phyloP scores from a whole-genome alignment of 2,113 vertebrate genomes.

The Nycticebus coucang region DNA sequence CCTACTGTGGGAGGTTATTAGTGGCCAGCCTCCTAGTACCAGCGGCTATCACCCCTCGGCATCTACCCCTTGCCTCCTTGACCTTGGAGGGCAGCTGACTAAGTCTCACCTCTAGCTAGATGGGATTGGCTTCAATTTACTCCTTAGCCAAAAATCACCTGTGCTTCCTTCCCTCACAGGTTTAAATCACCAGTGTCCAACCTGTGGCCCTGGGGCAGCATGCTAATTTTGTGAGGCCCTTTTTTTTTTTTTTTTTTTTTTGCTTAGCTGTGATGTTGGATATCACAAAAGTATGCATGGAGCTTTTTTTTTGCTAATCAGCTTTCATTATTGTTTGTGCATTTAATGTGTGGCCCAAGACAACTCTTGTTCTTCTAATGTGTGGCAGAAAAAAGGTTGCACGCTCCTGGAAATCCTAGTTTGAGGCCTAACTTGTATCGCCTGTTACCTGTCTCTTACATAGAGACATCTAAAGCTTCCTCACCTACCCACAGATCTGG shows the following conservation, averaged over 20 bases:
- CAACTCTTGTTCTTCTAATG: too few species aligned
- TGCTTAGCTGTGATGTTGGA: too few species aligned
- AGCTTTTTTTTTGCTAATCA: too few species aligned
- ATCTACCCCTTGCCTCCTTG: not conserved
- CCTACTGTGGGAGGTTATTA: not conserved
- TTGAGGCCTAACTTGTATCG: not conserved
- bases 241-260: too few species aligned
- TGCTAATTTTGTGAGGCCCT: too few species aligned
- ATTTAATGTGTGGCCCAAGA: too few species aligned
- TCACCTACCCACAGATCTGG: accelerated
- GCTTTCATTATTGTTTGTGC: too few species aligned
- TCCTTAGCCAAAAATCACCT: not conserved
- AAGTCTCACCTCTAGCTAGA: not conserved
- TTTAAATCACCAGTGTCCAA: not conserved
- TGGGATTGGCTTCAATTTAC: not conserved
- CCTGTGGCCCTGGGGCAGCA: too few species aligned
- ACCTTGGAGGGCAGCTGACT: not conserved
- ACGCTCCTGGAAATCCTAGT: too few species aligned
- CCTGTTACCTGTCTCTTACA: not conserved
- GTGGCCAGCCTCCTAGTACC: not conserved
- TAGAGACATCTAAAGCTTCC: not conserved
- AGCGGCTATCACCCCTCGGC: too few species aligned
- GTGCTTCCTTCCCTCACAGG: not conserved
- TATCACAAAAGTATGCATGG: too few species aligned
- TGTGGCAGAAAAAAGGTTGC: too few species aligned